phyloP scores from a whole-genome alignment of 2,113 vertebrate species.

The Rutilus rutilus region DNA sequence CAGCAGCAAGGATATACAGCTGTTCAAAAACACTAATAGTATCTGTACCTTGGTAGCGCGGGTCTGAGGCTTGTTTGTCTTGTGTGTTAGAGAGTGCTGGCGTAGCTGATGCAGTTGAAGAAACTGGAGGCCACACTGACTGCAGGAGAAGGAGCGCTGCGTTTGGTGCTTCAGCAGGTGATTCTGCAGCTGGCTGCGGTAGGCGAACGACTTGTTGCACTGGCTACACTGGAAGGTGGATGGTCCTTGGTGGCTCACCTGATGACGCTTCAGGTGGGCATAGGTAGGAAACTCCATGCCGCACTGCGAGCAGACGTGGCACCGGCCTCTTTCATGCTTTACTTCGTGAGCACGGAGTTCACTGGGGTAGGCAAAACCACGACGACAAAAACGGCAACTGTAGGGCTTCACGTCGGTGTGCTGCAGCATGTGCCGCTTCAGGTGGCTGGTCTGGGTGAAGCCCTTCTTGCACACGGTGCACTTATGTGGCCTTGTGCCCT shows the following conservation, averaged over 20 bases:
- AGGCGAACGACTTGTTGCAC: constrained; percentile 94
- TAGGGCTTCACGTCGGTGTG: constrained; percentile 95
- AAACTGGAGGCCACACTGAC: constrained; percentile 97
- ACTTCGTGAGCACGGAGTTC: constrained; percentile 94
- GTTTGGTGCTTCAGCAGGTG: constrained; percentile 97
- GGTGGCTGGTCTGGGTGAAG: constrained; percentile 98
- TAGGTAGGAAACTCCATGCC: constrained; percentile 97
- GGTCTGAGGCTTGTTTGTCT: constrained; percentile 63
- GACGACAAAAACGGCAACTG: constrained; percentile 95
- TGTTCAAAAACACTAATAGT: not conserved
- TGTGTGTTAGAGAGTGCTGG: constrained; percentile 95
- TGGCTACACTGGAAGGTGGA: constrained; percentile 96
- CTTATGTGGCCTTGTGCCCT: constrained; percentile 95
- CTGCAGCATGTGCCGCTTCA: constrained; percentile 97
- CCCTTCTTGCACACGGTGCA: constrained; percentile 95
- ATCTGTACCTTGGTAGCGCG: constrained; percentile 39
- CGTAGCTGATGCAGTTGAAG: constrained; percentile 97
- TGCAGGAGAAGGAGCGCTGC: constrained; percentile 93
- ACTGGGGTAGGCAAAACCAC: constrained; percentile 96
- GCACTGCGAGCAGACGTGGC: constrained; percentile 93
- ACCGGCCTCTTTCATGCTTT: constrained; percentile 92
- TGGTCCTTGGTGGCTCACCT: constrained; percentile 93
- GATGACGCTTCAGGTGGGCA: constrained; percentile 95
- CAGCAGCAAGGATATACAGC: not conserved
- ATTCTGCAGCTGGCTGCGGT: constrained; percentile 97